These are phyloP conservation scores for Rhopilema esculentum DNA, from an alignment of 30 jellyfish, hydroid and myxozoan genomes.

Conservation along the genomic window DNA sequence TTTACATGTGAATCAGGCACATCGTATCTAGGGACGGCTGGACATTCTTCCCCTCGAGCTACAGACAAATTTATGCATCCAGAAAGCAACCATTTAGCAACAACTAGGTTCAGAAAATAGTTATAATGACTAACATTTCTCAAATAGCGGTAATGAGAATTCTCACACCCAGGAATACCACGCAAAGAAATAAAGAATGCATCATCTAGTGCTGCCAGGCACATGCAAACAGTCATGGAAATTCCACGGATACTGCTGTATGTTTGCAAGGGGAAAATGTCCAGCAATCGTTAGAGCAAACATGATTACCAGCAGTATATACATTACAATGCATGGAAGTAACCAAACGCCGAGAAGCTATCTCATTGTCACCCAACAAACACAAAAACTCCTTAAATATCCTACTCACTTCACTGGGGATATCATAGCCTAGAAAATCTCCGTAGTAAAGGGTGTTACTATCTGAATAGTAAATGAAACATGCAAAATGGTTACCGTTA, in stretches of 20 bases:
- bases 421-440: not conserved
- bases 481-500: not conserved
- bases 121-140: not conserved
- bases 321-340: not conserved
- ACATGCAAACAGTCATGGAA: not conserved
- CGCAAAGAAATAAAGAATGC: conserved; percentile 12
- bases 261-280: not conserved
- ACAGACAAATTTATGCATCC: not conserved
- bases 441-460: not conserved
- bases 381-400: not conserved
- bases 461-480: not conserved
- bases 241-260: conserved; percentile 22
- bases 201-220: conserved; percentile 4
- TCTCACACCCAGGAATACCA: not conserved
- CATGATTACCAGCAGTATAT: not conserved
- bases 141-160: not conserved
- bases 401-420: not conserved
- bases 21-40: not conserved
- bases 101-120: not conserved
- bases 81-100: conserved; percentile 9
- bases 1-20: not conserved
- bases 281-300: not conserved
- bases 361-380: not conserved
- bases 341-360: not conserved
- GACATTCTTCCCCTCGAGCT: not conserved